Conservation (phyloP, 2,888 invertebrate species). For the Athalia rosae region DNA sequence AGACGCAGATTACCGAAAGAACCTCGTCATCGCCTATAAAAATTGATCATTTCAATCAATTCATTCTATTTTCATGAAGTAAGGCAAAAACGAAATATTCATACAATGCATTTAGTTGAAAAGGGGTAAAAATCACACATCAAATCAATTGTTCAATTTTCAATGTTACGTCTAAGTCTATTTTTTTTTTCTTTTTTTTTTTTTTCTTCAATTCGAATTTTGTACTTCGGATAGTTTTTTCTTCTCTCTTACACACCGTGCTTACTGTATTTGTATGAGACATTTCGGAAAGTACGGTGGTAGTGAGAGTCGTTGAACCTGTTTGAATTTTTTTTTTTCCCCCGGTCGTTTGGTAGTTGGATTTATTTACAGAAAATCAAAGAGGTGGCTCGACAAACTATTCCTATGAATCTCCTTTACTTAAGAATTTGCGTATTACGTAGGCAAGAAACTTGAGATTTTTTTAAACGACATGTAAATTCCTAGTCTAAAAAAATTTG, state of each 20-base stretch:
- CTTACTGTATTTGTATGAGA: background rate
- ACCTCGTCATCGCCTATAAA: background rate
- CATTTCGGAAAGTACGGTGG: background rate
- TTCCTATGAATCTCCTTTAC: too few relatives aligned
- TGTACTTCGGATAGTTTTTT: background rate
- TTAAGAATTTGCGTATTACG: too few relatives aligned
- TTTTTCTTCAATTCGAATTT: background rate
- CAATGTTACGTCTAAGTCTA: background rate
- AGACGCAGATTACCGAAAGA: conserved; percentile 52
- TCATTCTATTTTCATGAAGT: background rate
- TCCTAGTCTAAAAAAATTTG: too few relatives aligned
- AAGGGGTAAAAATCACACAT: background rate
- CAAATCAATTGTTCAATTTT: background rate
- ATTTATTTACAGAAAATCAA: too few relatives aligned
- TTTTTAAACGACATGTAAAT: too few relatives aligned
- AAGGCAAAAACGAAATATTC: too few relatives aligned
- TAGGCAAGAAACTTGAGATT: too few relatives aligned
- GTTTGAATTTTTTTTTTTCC: too few relatives aligned
- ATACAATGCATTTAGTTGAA: too few relatives aligned
- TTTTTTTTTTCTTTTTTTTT: background rate
- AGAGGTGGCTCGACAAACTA: too few relatives aligned
- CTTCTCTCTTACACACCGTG: background rate
- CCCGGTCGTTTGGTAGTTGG: too few relatives aligned
- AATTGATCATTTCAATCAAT: background rate
- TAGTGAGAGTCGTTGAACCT: background rate